Base-by-base conservation (phyloP, 2,797 vertebrate species). In the Neomorphus geoffroyi region DNA sequence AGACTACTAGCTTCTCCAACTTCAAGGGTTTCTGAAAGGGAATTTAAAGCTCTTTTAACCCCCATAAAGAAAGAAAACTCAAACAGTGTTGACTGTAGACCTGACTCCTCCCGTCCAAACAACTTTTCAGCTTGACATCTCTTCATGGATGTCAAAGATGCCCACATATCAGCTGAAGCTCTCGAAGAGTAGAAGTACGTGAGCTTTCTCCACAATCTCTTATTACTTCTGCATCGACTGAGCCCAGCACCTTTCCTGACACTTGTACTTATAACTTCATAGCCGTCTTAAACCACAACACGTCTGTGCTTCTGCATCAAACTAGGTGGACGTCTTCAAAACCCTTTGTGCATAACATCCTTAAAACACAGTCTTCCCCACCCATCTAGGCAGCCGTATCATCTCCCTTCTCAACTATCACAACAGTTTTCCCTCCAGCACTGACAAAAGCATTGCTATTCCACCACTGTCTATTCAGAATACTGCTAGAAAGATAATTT, bases 1-100 rank as follows among this genome's bases (percentile, higher is more conserved):
- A 74, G 69, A 17, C 13, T 7, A 33, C 10, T 46, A 58, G 4
- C 8, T 86, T 92, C 79, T 56, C 33, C 85, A 56, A 10, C 17
- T 37, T 33, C 48, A 62, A 1, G 53, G 35, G 11, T 8, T 80
- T 77, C 70, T 39, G 35, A 61, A 72, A 73, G 32, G 22, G 45
- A 77, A 58, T 51, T 67, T 26, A 45, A 88, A 83, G 71, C 58
- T 77, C 51, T 90, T 57, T 21, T 21, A 46, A 61, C 3, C 39
- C 46, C 13, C 37, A 16, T 8, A n/a, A n/a, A n/a, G n/a, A 27
- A 5, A 69, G 46, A 37, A 78, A 74, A 33, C 57, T 71, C 53
- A 8, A 18, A 43, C 0, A 0, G 41, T 51, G 67, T 56, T 48
- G 74, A 4, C 33, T 13, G 5, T 0, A 54, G 43, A 39, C 41